phyloP scores from a whole-genome alignment of 2,888 invertebrate genomes.

The Elysia crispata region DNA sequence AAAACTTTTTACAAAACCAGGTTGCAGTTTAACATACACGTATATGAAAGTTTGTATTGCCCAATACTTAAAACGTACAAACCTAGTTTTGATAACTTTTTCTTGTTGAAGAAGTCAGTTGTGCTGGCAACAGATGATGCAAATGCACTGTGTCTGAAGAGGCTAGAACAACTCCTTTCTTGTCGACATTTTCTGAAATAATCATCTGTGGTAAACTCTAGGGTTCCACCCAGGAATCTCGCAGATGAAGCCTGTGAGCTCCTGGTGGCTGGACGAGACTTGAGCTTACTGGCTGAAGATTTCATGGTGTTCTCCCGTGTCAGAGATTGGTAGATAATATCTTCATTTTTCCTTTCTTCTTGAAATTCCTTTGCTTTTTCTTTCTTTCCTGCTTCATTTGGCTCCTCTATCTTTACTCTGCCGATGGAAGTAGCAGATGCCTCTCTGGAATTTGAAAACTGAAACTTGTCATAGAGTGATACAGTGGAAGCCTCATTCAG shows the following conservation, averaged over 20 bases:
- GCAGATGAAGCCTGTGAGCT: constrained; percentile 38
- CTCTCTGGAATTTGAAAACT: constrained; percentile 18
- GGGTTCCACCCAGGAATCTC: constrained; percentile 45
- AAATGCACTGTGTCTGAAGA: constrained; percentile 61
- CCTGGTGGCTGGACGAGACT: not conserved
- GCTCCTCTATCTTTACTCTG: not conserved
- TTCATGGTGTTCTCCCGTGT: not conserved
- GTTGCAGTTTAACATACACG: too few species aligned
- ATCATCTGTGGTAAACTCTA: constrained; percentile 35
- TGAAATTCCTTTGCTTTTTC: too few species aligned
- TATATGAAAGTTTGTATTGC: too few species aligned
- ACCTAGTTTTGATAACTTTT: constrained; percentile 56
- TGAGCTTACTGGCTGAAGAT: constrained; percentile 1
- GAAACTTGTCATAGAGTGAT: constrained; percentile 10
- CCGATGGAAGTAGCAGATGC: not conserved
- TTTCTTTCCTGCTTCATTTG: not conserved
- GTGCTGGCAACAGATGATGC: constrained; percentile 60
- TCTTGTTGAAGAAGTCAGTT: constrained; percentile 63
- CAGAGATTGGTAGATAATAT: too few species aligned
- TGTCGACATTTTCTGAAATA: constrained; percentile 1
- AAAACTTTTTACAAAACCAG: too few species aligned
- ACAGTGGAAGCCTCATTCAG: constrained; percentile 30
- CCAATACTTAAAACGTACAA: too few species aligned
- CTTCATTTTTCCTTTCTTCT: not conserved
- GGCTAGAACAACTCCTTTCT: constrained; percentile 57